phyloP scores from a whole-genome alignment of 2,113 vertebrate species.

The Cyanoderma ruficeps region DNA sequence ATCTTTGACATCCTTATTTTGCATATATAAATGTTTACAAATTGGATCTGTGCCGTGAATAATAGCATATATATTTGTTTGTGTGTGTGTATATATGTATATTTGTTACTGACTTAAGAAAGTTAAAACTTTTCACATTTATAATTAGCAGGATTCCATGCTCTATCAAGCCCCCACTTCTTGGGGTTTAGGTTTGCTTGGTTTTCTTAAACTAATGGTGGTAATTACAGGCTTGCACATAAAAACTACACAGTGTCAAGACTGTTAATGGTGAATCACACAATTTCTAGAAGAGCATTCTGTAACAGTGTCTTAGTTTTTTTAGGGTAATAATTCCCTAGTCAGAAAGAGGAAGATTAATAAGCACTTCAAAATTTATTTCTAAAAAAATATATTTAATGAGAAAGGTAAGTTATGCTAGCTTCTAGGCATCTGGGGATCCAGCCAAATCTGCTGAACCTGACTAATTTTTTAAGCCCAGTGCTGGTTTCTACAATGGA shows the following conservation, averaged over 20 bases:
- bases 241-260: neutral
- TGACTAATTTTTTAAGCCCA: neutral
- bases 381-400: neutral
- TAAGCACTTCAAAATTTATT: neutral
- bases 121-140: neutral
- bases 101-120: neutral
- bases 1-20: neutral
- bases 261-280: neutral
- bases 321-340: neutral
- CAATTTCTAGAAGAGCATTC: neutral
- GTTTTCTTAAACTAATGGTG: neutral
- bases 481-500: neutral
- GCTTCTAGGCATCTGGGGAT: neutral
- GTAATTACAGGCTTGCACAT: neutral
- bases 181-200: neutral
- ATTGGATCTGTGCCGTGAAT: neutral
- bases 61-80: neutral
- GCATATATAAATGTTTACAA: neutral
- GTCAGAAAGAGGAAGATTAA: neutral
- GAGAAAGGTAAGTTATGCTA: neutral
- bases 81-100: accelerated
- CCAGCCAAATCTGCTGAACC: neutral
- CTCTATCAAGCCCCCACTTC: neutral
- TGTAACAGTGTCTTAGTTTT: neutral
- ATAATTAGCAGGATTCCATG: neutral